Percentiles rank a stretch among this genome's conserved stretches.
phyloP scores from a whole-genome alignment of 2,113 vertebrate species.

The Mirza zaza region DNA sequence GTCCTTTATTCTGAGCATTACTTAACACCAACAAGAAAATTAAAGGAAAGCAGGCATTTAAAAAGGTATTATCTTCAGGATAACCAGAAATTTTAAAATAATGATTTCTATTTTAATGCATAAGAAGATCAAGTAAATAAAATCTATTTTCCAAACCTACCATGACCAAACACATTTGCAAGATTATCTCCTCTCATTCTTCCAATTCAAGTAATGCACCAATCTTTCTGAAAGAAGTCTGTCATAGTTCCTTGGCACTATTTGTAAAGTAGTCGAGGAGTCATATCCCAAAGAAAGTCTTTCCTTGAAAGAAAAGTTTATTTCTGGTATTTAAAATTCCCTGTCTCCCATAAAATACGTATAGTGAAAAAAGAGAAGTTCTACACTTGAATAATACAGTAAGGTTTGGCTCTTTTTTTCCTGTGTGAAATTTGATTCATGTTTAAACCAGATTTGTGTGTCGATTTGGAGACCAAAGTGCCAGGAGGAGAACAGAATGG shows the following conservation, averaged over 20 bases:
- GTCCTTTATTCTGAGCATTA: neutral
- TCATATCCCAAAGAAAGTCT: constrained; percentile 7
- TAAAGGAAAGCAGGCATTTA: neutral
- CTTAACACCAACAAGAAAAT: neutral
- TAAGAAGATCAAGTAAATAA: neutral
- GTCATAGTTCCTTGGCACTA: neutral
- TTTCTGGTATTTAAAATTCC: constrained; percentile 51
- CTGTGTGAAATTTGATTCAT: constrained; percentile 59
- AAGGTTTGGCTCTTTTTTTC: neutral
- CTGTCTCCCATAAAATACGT: neutral
- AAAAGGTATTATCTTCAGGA: neutral
- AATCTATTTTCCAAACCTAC: neutral
- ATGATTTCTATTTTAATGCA: neutral
- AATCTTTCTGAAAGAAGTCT: neutral
- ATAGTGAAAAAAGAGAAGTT: constrained; percentile 50
- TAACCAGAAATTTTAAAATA: neutral
- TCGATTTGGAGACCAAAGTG: constrained; percentile 31
- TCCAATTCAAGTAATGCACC: neutral
- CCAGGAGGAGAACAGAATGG: constrained; percentile 59
- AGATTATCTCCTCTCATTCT: neutral
- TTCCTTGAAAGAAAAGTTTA: constrained; percentile 58
- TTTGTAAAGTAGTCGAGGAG: constrained; percentile 5
- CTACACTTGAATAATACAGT: neutral
- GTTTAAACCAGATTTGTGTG: constrained; percentile 60
- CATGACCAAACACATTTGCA: neutral